Conservation (phyloP, 2,888 invertebrate genomes). For the Parthenolecanium corni region DNA sequence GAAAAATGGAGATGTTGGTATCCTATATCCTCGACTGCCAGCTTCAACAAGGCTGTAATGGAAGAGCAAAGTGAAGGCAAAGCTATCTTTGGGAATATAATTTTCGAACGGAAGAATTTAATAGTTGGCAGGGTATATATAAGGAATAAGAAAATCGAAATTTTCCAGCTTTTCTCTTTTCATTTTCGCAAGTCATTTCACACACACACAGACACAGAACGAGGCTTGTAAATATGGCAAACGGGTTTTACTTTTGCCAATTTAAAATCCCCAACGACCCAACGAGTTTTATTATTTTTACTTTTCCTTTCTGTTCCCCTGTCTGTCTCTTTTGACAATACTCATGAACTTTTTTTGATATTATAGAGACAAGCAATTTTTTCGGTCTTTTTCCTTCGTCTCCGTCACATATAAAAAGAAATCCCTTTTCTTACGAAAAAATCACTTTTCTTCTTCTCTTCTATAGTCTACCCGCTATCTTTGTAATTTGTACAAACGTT, state of each 20-base stretch:
- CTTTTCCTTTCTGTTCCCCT: not conserved
- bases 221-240: constrained; percentile 15
- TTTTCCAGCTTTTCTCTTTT: not conserved
- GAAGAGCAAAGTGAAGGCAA: constrained; percentile 22
- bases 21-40: not conserved
- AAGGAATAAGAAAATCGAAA: not conserved
- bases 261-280: constrained; percentile 9
- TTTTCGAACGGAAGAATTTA: constrained; percentile 23
- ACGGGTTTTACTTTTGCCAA: constrained; percentile 14
- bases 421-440: constrained; percentile 13
- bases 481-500: constrained; percentile 1
- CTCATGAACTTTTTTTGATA: too few species aligned
- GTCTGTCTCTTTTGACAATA: not conserved
- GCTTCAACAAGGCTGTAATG: constrained; percentile 2
- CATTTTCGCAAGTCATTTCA: not conserved
- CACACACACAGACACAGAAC: not conserved
- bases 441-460: constrained; percentile 4
- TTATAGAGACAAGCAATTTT: too few species aligned
- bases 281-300: constrained; percentile 13
- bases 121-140: not conserved
- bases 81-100: constrained; percentile 18
- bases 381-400: too few species aligned
- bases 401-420: not conserved
- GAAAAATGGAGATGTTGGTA: too few species aligned
- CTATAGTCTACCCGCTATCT: not conserved